Percentiles rank a stretch among this genome's conserved stretches.
Evolutionary conservation across 2,797 vertebrate species (phyloP).

Genomic region (Eptatretus atami): DNA sequence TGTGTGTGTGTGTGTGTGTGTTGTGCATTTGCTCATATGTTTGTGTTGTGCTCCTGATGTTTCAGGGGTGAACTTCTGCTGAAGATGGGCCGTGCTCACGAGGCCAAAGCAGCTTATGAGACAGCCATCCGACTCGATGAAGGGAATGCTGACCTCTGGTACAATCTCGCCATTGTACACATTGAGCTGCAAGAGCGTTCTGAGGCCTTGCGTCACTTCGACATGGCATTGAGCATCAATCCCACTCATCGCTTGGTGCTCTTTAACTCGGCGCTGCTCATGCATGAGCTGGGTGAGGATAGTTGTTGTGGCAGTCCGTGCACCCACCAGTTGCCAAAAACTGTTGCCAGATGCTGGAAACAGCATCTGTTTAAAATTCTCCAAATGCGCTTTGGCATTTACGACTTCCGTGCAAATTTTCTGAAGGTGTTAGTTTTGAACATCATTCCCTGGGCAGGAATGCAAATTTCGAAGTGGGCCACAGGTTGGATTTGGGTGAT

Average conservation of each 20-base stretch:
- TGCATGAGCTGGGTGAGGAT: constrained; percentile 78
- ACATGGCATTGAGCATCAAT: constrained; percentile 55
- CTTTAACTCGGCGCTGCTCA: constrained; percentile 78
- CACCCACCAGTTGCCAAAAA: too few relatives aligned
- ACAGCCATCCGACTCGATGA: constrained; percentile 55
- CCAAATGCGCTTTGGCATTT: too few relatives aligned
- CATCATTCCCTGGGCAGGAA: too few relatives aligned
- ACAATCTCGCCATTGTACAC: constrained; percentile 87
- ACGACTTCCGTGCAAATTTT: too few relatives aligned
- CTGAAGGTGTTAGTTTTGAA: too few relatives aligned
- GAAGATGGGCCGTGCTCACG: constrained; percentile 83
- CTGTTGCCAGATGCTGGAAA: too few relatives aligned
- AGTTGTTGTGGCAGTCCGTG: neutral
- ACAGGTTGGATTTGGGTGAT: too few relatives aligned
- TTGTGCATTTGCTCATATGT: too few relatives aligned
- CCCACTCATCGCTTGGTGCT: constrained; percentile 56
- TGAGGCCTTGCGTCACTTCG: constrained; percentile 72
- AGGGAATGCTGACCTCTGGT: constrained; percentile 80
- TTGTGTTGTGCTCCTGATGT: too few relatives aligned
- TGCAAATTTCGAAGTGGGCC: too few relatives aligned
- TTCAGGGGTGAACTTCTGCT: constrained; percentile 64
- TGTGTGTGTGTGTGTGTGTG: too few relatives aligned
- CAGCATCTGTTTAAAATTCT: too few relatives aligned
- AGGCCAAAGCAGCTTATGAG: constrained; percentile 72
- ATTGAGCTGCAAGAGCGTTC: constrained; percentile 82